These are phyloP conservation scores for Rotaria sp. DNA, from an alignment of 2,888 invertebrate genomes.

Conservation along the genomic window DNA sequence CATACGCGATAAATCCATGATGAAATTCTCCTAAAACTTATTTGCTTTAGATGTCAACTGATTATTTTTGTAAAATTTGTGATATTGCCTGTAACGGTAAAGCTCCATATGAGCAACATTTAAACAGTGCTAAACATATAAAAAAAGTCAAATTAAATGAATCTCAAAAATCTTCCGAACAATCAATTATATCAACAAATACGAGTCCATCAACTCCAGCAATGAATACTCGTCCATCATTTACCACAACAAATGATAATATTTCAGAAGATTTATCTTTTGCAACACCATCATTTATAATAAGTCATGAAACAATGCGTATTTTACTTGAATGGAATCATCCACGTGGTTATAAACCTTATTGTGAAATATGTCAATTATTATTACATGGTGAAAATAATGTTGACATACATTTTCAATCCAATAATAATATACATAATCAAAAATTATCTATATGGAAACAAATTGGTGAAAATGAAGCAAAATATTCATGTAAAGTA, in stretches of 20 bases:
- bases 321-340: slow-evolving; percentile 9
- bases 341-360: not conserved
- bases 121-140: not conserved
- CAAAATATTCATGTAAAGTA: not conserved
- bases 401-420: not conserved
- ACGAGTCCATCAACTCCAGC: not conserved
- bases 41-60: not conserved
- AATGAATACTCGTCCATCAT: not conserved
- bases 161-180: not conserved
- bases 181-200: not conserved
- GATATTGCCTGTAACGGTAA: not conserved
- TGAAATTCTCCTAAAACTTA: not conserved
- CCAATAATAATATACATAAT: not conserved
- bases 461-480: not conserved
- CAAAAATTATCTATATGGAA: not conserved
- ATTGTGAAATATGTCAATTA: not conserved
- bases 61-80: not conserved
- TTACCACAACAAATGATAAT: not conserved
- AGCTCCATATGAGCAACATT: not conserved
- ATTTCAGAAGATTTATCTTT: not conserved
- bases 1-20: not conserved
- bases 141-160: not conserved
- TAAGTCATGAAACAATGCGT: not conserved
- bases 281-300: not conserved
- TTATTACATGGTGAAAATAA: not conserved